Evolutionary conservation across 2,888 invertebrate species (phyloP).

Genomic region (Cybosia mesomella): DNA sequence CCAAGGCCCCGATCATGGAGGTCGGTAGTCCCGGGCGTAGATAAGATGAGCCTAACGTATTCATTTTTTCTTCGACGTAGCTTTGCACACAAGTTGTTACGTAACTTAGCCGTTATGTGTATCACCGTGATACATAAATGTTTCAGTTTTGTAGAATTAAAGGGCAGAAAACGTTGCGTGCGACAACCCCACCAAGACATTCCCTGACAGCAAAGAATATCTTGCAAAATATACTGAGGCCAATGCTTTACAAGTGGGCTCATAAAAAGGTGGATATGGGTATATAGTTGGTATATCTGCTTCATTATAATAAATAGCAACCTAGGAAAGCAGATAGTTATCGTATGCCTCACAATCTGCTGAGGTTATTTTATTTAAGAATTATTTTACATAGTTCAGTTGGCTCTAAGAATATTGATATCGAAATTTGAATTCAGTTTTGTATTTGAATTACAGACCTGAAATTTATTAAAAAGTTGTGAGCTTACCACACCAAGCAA

Average conservation of each 20-base stretch:
- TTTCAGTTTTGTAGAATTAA: conserved; percentile 57
- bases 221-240: conserved; percentile 66
- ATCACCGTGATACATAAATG: conserved; percentile 46
- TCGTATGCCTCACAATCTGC: conserved; percentile 28
- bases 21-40: no score
- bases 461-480: background rate
- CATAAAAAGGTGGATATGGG: conserved; percentile 43
- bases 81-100: conserved; percentile 51
- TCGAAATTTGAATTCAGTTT: background rate
- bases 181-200: conserved; percentile 63
- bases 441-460: no score
- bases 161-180: conserved; percentile 71
- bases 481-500: background rate
- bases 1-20: no score
- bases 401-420: background rate
- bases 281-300: background rate
- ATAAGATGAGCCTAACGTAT: no score
- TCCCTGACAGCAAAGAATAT: conserved; percentile 63
- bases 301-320: conserved; percentile 44
- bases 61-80: background rate
- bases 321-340: conserved; percentile 54
- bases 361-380: conserved; percentile 26
- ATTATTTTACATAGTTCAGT: conserved; percentile 17
- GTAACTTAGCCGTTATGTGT: conserved; percentile 57
- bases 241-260: conserved; percentile 56